phyloP scores from a whole-genome alignment of 2,113 vertebrate species.

The Hippocampus abdominalis region DNA sequence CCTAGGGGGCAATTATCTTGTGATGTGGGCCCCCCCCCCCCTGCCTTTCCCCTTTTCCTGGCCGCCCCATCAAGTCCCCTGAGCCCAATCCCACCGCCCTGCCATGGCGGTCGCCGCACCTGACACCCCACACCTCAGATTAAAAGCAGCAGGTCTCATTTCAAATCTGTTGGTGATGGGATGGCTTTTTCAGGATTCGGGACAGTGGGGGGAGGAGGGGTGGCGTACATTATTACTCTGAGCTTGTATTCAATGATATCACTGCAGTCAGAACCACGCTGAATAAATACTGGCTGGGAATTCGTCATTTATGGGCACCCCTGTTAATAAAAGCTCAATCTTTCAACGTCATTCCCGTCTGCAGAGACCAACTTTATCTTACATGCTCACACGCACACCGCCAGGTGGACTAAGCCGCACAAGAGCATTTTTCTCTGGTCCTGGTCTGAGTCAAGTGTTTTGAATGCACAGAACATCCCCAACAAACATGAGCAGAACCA shows the following conservation, averaged over 20 bases:
- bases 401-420: not conserved
- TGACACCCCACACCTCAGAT: slow-evolving; percentile 69
- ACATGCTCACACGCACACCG: too few species aligned
- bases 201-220: too few species aligned
- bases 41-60: slow-evolving; percentile 6
- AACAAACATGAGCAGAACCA: not conserved
- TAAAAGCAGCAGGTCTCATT: slow-evolving; percentile 71
- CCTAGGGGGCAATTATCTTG: slow-evolving; percentile 65
- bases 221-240: slow-evolving; percentile 66
- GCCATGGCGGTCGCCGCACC: slow-evolving; percentile 54
- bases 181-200: slow-evolving; percentile 56
- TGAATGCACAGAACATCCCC: not conserved
- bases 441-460: not conserved
- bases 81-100: slow-evolving; percentile 62
- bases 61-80: slow-evolving; percentile 55
- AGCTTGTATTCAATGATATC: slow-evolving; percentile 30
- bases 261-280: slow-evolving; percentile 52
- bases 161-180: slow-evolving; percentile 74
- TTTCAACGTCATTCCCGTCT: not conserved
- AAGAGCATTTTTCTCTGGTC: not conserved
- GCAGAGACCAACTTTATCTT: not conserved
- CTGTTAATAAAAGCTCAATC: slow-evolving; percentile 35
- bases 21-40: slow-evolving; percentile 37
- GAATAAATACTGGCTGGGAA: slow-evolving; percentile 67
- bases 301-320: slow-evolving; percentile 55